Base-by-base conservation (phyloP, 2,797 vertebrate genomes). In the Xiphorhynchus erythropygius region DNA sequence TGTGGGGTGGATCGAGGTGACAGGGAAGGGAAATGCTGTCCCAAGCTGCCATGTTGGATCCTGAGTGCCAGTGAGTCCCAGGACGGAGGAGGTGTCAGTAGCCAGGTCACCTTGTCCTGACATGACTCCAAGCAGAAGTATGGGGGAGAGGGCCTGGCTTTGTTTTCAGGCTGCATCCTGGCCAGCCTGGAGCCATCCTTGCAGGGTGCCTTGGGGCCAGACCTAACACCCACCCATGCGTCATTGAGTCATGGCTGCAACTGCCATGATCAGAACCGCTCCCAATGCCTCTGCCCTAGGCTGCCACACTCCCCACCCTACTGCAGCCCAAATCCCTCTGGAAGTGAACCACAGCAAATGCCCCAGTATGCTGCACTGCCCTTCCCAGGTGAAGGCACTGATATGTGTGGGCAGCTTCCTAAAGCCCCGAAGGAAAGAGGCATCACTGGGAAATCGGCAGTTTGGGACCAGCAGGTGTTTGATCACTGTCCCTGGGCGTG, bases 1-100 rank as follows among this genome's bases (percentile, higher is more conserved):
- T 44, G 25, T 2, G 7, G 12, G 14, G 1, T 17, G 17, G 3
- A 9, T 27, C 2, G 1, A 30, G 32, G 75, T 6, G 1, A 44
- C 27, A 25, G 23, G 28, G 75, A 32, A 57, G 56, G 44, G 79
- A 70, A 39, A 12, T 65, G 28, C 59, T 75, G 49, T 25, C n/a
- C 60, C 37, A 50, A 15, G 50, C 39, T 23, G 13, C 24, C 2
- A 0, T 11, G 4, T n/a, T 46, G 8, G 14, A 81, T 69, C 83
- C 55, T 0, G 4, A 71, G 49, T 11, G 8, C 41, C 5, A 4
- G n/a, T 4, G 2, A 6, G 32, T 74, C 85, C 67, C 7, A 1
- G 57, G 60, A 56, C 49, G 41, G 35, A 71, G 89, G 78, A 86
- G 80, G 41, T 59, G 52, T 25, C 77, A 64, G 19, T 3, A 30